Evolutionary conservation across 1,140 invertebrate species (phyloP).

Genomic region (Lithobius niger): DNA sequence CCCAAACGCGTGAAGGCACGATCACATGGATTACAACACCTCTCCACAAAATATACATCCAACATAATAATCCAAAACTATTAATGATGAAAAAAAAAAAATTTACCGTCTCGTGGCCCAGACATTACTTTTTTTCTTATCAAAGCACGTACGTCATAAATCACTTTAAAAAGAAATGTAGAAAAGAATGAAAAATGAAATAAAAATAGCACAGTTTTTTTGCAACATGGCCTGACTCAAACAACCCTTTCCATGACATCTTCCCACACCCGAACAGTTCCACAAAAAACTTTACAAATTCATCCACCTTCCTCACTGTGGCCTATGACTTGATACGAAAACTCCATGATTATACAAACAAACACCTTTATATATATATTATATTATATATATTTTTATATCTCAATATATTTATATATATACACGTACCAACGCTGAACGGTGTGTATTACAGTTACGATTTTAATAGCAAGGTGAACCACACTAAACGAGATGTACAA

Average conservation of each 20-base stretch:
- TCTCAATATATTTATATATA: no score
- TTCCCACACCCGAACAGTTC: not conserved
- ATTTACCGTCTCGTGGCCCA: no score
- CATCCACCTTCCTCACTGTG: not conserved
- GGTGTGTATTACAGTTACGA: not conserved
- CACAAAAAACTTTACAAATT: not conserved
- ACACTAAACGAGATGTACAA: no score
- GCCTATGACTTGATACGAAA: slow-evolving; percentile 6
- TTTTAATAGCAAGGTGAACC: no score
- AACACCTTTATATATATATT: not conserved
- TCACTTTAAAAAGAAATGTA: no score
- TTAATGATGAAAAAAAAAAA: not conserved
- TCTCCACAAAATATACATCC: slow-evolving; percentile 6
- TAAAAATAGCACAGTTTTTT: not conserved
- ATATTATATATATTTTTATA: no score
- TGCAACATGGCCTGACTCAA: not conserved
- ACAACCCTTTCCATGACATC: not conserved
- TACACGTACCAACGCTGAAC: slow-evolving; percentile 5
- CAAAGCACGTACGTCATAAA: no score
- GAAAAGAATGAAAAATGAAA: no score
- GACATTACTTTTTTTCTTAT: no score
- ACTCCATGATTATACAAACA: not conserved
- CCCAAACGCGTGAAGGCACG: slow-evolving; percentile 6
- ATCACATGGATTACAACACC: slow-evolving; percentile 6
- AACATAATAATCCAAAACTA: not conserved